Evolutionary conservation across 2,797 vertebrate genomes (phyloP), one percentile per base, ranked within the genome.

Genomic region (Acanthurus tractus): DNA sequence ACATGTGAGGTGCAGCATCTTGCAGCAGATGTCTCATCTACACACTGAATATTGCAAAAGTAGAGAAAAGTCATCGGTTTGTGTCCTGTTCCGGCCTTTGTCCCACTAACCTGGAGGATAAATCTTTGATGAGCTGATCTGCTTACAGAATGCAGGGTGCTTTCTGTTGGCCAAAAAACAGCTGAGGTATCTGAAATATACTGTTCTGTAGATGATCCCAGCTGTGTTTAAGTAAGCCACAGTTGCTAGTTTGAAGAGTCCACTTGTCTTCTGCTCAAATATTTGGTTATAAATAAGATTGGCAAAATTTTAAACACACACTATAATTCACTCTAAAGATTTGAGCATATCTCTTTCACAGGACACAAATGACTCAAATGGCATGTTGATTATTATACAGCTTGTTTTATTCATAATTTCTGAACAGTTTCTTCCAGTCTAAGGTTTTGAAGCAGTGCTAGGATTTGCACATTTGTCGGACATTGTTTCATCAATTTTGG

Each of bases 81-180:
- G 77, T 80, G 67, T 84, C 81, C 63, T 71, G 70, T 80, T 84
- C 63, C 38, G 11, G 76, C 76, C 69, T 86, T 84, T 78, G 75
- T 81, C 86, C 86, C 76, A 85, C 63, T 84, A 54, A 90, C 76
- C 81, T 75, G 42, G 15, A 70, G 8, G 65, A 75, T 90, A 45
- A 90, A 90, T 84, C 23, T 88, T 88, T 89, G 65, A 90, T 91
- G 69, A 89, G 68, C 63, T 66, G 85, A 82, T 89, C 76, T 79
- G 57, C 67, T 91, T 86, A 88, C 88, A 76, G 50, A 36, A 65
- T 48, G 40, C 58, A 69, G 56, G 67, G 65, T 23, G n/a, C 52
- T 65, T 44, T 74, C 58, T 65, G 68, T 79, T 68, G 45, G 42
- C 67, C 58, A 63, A 53, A 53, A 63, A 48, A 62, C 57, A 52